These are phyloP conservation scores for Megalurothrips usitatus DNA, from an alignment of 2,888 invertebrate species.

Conservation along the genomic window DNA sequence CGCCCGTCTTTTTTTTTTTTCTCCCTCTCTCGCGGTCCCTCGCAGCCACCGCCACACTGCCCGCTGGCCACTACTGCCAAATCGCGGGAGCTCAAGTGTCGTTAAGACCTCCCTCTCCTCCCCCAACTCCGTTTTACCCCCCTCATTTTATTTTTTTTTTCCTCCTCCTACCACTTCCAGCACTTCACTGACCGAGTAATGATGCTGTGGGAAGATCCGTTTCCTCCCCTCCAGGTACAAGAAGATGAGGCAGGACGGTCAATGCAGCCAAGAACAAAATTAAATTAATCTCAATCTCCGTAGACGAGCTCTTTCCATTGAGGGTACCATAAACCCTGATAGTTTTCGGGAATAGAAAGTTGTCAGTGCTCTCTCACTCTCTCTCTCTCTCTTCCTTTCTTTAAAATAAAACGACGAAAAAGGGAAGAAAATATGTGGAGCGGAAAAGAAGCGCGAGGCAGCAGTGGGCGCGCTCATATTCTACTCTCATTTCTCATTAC, in stretches of 20 bases:
- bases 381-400: too few species aligned
- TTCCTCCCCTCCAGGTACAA: not conserved
- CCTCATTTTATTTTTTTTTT: not conserved
- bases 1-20: too few species aligned
- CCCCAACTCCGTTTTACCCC: not conserved
- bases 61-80: not conserved
- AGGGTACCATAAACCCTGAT: too few species aligned
- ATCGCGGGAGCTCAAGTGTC: not conserved
- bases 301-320: too few species aligned
- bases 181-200: not conserved
- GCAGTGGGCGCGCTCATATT: not conserved
- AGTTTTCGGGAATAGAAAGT: not conserved
- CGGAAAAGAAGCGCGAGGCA: not conserved
- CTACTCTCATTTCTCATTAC: not conserved
- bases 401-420: not conserved
- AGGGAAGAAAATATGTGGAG: not conserved
- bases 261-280: not conserved
- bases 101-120: conserved; percentile 3
- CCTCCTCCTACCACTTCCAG: not conserved
- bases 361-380: too few species aligned
- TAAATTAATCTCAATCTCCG: too few species aligned
- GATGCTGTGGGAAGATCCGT: conserved; percentile 2
- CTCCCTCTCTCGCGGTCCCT: too few species aligned
- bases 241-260: not conserved
- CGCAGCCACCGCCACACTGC: not conserved